phyloP scores from a whole-genome alignment of 1,140 invertebrate genomes.

The Aphis gossypii region DNA sequence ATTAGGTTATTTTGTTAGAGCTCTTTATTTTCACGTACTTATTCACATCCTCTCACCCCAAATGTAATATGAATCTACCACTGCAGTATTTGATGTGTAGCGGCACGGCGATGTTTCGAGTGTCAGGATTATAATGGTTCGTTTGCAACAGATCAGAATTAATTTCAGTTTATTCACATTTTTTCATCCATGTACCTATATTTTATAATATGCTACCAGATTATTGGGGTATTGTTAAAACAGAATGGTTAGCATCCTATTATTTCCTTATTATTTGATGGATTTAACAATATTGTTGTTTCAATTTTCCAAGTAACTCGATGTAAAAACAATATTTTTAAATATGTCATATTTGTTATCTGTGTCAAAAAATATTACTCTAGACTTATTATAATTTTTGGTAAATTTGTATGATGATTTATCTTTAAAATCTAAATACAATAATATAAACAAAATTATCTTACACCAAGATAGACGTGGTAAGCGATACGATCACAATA shows the following conservation, averaged over 20 bases:
- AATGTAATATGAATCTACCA: slow-evolving; percentile 28
- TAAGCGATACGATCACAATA: too few relatives aligned
- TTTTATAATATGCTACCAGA: background rate
- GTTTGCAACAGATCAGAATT: slow-evolving; percentile 14
- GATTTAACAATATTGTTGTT: background rate
- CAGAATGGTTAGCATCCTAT: background rate
- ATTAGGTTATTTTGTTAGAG: slow-evolving; percentile 53
- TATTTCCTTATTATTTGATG: background rate
- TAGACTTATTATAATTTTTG: background rate
- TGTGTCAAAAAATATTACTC: background rate
- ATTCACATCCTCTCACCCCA: slow-evolving; percentile 1
- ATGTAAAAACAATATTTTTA: background rate
- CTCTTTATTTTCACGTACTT: slow-evolving; percentile 41
- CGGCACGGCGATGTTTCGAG: slow-evolving; percentile 12
- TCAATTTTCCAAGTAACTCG: background rate
- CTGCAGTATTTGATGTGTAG: slow-evolving; percentile 36
- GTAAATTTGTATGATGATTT: background rate
- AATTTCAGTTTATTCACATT: slow-evolving; percentile 2
- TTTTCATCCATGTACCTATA: background rate
- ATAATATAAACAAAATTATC: too few relatives aligned
- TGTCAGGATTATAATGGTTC: slow-evolving; percentile 42
- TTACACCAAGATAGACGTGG: too few relatives aligned
- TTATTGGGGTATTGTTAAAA: slow-evolving; percentile 5
- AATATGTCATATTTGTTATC: background rate
- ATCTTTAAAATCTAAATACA: background rate